Evolutionary conservation across 2,888 invertebrate genomes (phyloP).

Genomic region (Amphipoea oculea): DNA sequence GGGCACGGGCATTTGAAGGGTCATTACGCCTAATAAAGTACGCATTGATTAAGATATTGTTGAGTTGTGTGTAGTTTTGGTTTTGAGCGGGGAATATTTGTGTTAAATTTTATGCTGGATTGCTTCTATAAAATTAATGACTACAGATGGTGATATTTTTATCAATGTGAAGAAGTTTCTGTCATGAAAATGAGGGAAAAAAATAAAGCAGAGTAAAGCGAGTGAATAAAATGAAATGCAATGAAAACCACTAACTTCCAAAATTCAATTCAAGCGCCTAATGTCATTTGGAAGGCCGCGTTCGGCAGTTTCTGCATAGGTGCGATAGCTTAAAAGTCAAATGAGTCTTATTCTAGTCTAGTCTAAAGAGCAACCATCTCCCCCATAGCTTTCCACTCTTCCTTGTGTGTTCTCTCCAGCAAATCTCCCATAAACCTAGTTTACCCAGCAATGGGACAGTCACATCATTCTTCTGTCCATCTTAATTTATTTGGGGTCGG

Average conservation of each 20-base stretch:
- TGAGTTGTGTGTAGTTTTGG: conserved; percentile 2
- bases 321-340: too few species aligned
- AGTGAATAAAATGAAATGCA: background rate
- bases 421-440: background rate
- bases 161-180: too few species aligned
- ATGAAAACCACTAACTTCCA: background rate
- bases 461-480: too few species aligned
- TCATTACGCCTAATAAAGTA: conserved; percentile 46
- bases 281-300: background rate
- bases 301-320: background rate
- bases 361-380: background rate
- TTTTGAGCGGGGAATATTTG: background rate
- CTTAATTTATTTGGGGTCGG: too few species aligned
- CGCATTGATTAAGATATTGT: conserved; percentile 23
- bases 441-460: background rate
- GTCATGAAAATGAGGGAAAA: too few species aligned
- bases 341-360: too few species aligned
- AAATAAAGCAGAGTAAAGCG: background rate
- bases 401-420: background rate
- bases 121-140: background rate
- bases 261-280: background rate
- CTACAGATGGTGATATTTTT: background rate
- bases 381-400: background rate
- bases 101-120: background rate
- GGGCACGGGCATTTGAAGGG: conserved; percentile 29